These are phyloP conservation scores for Scrobipalpa atriplicella DNA, from an alignment of 2,888 invertebrate genomes.

Conservation along the genomic window DNA sequence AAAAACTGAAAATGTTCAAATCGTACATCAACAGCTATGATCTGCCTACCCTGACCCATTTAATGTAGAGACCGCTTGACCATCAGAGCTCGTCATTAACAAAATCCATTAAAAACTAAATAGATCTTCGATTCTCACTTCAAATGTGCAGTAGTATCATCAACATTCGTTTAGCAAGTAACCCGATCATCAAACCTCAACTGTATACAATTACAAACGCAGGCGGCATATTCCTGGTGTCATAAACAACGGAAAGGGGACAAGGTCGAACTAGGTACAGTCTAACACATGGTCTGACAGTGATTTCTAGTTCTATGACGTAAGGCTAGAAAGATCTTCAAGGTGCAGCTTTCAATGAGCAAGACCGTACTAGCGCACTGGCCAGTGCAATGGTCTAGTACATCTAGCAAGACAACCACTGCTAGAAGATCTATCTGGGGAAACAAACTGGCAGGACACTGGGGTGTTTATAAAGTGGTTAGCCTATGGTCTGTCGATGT, in stretches of 20 bases:
- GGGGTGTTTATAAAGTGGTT: not conserved
- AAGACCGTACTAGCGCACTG: constrained; percentile 4
- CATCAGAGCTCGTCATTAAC: not conserved
- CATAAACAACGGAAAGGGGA: not conserved
- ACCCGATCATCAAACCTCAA: constrained; percentile 10
- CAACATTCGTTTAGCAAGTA: not conserved
- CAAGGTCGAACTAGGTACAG: constrained; percentile 13
- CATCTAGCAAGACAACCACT: not conserved
- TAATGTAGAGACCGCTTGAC: not conserved
- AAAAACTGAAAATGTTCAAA: not conserved
- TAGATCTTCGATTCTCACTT: not conserved
- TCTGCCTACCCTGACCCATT: not conserved
- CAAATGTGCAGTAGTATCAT: not conserved
- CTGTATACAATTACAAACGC: constrained; percentile 15
- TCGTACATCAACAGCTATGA: not conserved
- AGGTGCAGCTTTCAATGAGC: not conserved
- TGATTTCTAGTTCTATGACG: not conserved
- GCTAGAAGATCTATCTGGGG: not conserved
- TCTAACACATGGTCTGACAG: not conserved
- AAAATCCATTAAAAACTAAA: not conserved
- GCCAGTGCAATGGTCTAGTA: constrained; percentile 14
- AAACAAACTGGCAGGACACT: not conserved
- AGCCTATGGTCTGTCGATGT: not conserved
- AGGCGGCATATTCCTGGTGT: constrained; percentile 8
- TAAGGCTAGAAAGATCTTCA: not conserved